Evolutionary conservation across 2,888 invertebrate genomes (phyloP), one percentile per base, ranked within the genome.

Genomic region (Bombyx huttoni): DNA sequence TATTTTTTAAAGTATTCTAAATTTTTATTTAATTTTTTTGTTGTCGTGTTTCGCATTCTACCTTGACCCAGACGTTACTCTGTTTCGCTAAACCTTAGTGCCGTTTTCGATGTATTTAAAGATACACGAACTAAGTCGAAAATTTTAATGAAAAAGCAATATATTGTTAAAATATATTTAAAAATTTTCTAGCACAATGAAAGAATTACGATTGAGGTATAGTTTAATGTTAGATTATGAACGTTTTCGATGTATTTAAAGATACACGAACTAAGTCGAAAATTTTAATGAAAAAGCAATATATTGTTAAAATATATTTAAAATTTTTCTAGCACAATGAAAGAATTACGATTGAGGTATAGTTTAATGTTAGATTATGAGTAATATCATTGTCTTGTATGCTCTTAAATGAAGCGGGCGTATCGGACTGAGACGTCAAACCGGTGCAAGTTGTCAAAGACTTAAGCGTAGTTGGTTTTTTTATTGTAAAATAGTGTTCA

Each of bases 371-470:
- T 8, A 62, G 57, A 60, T 62, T 67, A 75, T 65, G 59, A 63
- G 80, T 71, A 72, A 56, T 74, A 67, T 60, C 65, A 73, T 73
- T 80, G 82, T 71, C 70, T 73, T 66, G 64, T 55, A 63, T 58
- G 60, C 65, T 65, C 68, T 66, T 66, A 64, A 62, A 61, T 63
- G 64, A 67, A 69, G 67, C 64, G 60, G 68, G 61, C 59, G 59
- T 63, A 68, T 64, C 65, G 59, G 69, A 70, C 63, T 65, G 74
- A 83, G 82, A 88, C 78, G 87, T 88, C 87, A 88, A 85, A 83
- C 84, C 84, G 83, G 81, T 85, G 87, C 70, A 76, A 81, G 84
- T 80, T 87, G 87, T 86, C 85, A 86, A 79, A 79, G 70, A 70
- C 66, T 75, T 73, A 78, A 76, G 76, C 85, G 86, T 78, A 85